These are phyloP conservation scores for Mongoloraphidia duomilia DNA, from an alignment of 2,888 invertebrate species.

Conservation along the genomic window DNA sequence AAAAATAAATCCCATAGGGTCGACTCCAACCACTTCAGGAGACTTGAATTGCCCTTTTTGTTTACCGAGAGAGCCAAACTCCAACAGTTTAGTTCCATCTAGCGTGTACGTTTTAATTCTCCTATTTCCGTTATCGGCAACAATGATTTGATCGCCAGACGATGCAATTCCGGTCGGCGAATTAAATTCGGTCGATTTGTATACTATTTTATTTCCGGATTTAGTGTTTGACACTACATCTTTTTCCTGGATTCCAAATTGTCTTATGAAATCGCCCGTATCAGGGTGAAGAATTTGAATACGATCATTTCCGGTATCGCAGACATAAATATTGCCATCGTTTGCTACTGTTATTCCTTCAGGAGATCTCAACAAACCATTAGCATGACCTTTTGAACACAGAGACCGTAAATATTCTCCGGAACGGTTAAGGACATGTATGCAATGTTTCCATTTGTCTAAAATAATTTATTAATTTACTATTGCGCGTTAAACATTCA, in stretches of 20 bases:
- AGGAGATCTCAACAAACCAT: constrained; percentile 51
- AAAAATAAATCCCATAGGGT: constrained; percentile 56
- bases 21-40: constrained; percentile 58
- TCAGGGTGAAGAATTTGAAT: constrained; percentile 41
- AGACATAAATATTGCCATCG: constrained; percentile 47
- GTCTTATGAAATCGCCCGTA: constrained; percentile 43
- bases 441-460: constrained; percentile 56
- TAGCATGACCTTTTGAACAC: constrained; percentile 48
- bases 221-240: too few relatives aligned
- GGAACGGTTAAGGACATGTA: constrained; percentile 50
- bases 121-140: constrained; percentile 60
- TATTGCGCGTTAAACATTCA: too few relatives aligned
- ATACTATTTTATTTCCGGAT: too few relatives aligned
- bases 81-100: constrained; percentile 37
- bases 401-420: constrained; percentile 44
- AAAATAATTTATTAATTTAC: constrained; percentile 14
- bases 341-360: constrained; percentile 53
- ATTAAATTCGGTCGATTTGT: constrained; percentile 41
- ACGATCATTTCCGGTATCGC: constrained; percentile 66
- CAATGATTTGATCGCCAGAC: constrained; percentile 32
- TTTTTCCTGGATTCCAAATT: constrained; percentile 35
- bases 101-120: constrained; percentile 46
- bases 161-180: constrained; percentile 58
- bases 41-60: constrained; percentile 55
- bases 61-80: constrained; percentile 52